A percentile compares a stretch with the other conserved stretches of the same genome.
Conservation (phyloP, 2,113 vertebrate genomes). For the Coptodon bakossiorum region DNA sequence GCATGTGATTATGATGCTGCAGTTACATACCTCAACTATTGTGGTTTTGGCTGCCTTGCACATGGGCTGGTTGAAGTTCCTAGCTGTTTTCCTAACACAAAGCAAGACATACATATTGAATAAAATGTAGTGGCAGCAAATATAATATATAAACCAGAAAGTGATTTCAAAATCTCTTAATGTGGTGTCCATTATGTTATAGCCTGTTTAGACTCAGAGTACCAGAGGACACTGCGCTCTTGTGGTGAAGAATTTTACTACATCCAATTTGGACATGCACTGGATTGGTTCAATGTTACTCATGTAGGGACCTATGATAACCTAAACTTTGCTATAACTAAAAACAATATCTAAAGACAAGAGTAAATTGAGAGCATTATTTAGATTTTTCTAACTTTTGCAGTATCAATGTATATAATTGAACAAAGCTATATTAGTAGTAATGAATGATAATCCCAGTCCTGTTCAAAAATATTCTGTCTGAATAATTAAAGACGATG, state of each 20-base stretch:
- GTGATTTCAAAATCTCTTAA: neutral
- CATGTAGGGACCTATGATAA: neutral
- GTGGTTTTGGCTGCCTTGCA: slow-evolving; percentile 93
- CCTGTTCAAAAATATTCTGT: neutral
- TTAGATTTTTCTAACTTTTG: neutral
- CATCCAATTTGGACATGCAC: neutral
- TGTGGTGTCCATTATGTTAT: neutral
- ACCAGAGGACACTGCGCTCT: slow-evolving; percentile 51
- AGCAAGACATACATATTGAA: neutral
- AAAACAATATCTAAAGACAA: neutral
- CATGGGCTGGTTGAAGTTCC: slow-evolving; percentile 98
- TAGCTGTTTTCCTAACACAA: slow-evolving; percentile 85
- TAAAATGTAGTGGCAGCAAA: neutral
- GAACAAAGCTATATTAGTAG: neutral
- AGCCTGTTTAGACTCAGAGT: neutral
- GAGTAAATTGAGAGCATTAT: neutral
- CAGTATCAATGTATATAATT: neutral
- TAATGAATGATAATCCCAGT: neutral
- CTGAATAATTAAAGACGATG: neutral
- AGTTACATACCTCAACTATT: slow-evolving; percentile 85
- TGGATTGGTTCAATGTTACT: neutral
- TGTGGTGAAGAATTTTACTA: slow-evolving; percentile 42
- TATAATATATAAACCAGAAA: neutral
- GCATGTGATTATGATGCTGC: neutral
- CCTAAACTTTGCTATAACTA: neutral